phyloP scores from a whole-genome alignment of 1,140 invertebrate genomes.

The Gonioctena quinquepunctata region DNA sequence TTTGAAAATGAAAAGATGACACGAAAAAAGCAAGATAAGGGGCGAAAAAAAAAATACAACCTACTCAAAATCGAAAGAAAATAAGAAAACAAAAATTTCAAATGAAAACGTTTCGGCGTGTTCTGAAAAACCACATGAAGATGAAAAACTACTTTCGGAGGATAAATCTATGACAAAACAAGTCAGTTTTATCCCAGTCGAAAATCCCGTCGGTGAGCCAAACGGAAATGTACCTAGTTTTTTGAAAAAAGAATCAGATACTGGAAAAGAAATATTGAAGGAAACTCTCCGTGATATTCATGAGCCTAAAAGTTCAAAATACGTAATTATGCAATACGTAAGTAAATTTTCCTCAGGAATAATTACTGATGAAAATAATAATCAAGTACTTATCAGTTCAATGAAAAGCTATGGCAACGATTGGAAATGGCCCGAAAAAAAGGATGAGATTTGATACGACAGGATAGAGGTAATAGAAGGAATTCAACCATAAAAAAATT shows the following conservation, averaged over 20 bases:
- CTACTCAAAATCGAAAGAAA: neutral
- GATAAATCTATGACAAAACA: no score
- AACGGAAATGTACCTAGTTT: neutral
- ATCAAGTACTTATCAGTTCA: neutral
- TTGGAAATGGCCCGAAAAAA: conserved; percentile 1
- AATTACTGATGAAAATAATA: no score
- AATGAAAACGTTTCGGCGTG: no score
- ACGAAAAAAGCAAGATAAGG: neutral
- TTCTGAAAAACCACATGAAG: no score
- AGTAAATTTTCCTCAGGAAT: neutral
- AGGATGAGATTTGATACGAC: neutral
- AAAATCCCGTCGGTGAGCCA: neutral
- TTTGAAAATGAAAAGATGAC: neutral
- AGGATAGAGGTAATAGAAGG: neutral
- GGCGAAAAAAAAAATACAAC: neutral
- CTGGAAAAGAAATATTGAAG: no score
- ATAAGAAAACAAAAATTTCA: no score
- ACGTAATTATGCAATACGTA: neutral
- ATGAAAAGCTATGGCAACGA: neutral
- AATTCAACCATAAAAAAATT: neutral
- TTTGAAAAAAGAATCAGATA: no score
- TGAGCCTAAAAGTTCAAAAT: neutral
- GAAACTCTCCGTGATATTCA: neutral
- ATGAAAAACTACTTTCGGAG: neutral
- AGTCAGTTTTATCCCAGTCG: neutral